These are phyloP conservation scores for Merluccius polli DNA, from an alignment of 2,797 vertebrate genomes.

Conservation along the genomic window DNA sequence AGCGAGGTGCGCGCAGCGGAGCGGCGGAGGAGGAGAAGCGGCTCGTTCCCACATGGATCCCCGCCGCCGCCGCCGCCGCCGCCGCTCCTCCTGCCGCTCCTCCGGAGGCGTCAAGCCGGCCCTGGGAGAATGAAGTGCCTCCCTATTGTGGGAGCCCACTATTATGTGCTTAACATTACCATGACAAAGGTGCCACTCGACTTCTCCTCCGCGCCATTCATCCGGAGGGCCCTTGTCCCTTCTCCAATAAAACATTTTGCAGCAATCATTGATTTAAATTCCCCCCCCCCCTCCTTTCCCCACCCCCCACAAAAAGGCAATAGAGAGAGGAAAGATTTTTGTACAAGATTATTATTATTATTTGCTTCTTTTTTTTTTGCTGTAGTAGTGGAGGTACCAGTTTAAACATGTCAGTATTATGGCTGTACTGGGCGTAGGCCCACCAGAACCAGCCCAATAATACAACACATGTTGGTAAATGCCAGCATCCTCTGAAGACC, in stretches of 20 bases:
- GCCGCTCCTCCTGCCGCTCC: slow-evolving; percentile 90
- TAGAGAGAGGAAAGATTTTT: slow-evolving; percentile 7
- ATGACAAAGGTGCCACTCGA: slow-evolving; percentile 99
- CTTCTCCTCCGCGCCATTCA: slow-evolving; percentile 96
- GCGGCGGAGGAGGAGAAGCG: too few relatives aligned
- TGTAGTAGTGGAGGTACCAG: neutral
- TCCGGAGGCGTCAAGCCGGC: slow-evolving; percentile 94
- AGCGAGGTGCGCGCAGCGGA: slow-evolving; percentile 55
- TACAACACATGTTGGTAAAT: neutral
- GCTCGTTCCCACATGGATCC: slow-evolving; percentile 99
- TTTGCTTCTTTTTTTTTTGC: neutral
- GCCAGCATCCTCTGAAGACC: neutral
- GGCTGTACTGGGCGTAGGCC: neutral
- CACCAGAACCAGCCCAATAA: neutral
- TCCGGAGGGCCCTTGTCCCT: slow-evolving; percentile 88
- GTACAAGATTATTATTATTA: too few relatives aligned
- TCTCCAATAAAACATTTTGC: slow-evolving; percentile 96
- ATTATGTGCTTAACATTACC: slow-evolving; percentile 99
- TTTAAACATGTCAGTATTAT: neutral
- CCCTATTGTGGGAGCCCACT: slow-evolving; percentile 92
- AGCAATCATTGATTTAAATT: slow-evolving; percentile 94
- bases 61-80: too few relatives aligned
- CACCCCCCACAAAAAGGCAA: neutral
- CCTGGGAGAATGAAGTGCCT: slow-evolving; percentile 99
- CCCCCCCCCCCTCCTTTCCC: slow-evolving; percentile 33